Evolutionary conservation across 2,113 vertebrate genomes (phyloP).

Genomic region (Anhinga rufa): DNA sequence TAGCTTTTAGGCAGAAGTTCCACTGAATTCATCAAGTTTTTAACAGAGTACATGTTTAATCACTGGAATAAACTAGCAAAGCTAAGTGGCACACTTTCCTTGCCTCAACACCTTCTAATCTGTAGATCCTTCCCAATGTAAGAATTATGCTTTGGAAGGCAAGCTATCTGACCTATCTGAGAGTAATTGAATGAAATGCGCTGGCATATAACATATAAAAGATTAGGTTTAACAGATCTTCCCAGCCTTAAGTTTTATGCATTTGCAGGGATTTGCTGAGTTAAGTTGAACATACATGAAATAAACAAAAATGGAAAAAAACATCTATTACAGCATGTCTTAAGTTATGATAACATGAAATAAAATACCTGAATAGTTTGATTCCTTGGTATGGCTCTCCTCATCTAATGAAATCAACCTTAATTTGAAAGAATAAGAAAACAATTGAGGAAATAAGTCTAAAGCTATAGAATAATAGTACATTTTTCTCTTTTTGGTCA

Average conservation of each 20-base stretch:
- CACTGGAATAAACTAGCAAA: neutral
- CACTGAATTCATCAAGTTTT: neutral
- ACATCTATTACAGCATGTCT: neutral
- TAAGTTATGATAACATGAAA: neutral
- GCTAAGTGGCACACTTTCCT: neutral
- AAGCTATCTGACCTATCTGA: neutral
- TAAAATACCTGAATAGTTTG: conserved; percentile 72
- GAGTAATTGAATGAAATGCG: neutral
- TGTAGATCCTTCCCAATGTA: neutral
- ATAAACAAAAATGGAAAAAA: neutral
- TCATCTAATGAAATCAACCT: conserved; percentile 88
- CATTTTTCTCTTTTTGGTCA: neutral
- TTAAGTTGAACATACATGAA: neutral
- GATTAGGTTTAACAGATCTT: neutral
- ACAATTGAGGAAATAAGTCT: neutral
- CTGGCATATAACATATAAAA: neutral
- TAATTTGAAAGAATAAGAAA: conserved; percentile 35
- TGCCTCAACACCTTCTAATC: neutral
- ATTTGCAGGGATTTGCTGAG: neutral
- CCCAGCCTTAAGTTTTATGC: neutral
- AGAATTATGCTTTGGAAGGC: neutral
- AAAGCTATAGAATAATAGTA: neutral
- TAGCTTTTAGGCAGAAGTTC: neutral
- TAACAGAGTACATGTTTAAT: neutral
- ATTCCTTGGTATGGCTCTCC: conserved; percentile 72